A percentile compares a stretch with the other conserved stretches of the same genome.
phyloP scores from a whole-genome alignment of 2,113 vertebrate species.

The Hylia prasina region DNA sequence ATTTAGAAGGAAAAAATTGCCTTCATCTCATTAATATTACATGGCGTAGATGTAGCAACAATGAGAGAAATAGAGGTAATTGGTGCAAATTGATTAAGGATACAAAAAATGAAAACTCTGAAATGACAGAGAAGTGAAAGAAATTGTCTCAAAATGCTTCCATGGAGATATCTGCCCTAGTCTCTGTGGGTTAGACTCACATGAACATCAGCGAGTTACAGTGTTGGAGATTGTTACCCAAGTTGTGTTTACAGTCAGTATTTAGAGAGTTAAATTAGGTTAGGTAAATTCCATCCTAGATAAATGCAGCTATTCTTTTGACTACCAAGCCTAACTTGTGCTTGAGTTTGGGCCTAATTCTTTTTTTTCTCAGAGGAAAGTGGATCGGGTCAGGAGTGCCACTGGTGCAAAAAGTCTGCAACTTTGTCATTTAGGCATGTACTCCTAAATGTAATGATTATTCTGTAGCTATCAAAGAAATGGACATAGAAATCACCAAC shows the following conservation, averaged over 20 bases:
- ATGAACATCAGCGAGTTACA: not conserved
- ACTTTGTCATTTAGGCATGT: not conserved
- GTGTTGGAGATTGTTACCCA: not conserved
- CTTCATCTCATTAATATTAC: not conserved
- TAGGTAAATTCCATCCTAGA: not conserved
- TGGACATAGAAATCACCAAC: not conserved
- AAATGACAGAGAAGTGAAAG: not conserved
- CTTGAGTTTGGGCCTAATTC: not conserved
- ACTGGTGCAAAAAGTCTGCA: not conserved
- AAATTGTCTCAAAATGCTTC: not conserved
- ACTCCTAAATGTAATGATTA: not conserved
- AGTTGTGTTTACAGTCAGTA: not conserved
- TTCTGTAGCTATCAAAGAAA: not conserved
- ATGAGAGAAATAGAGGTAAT: not conserved
- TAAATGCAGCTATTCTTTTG: not conserved
- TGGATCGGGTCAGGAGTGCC: not conserved
- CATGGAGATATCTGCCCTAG: not conserved
- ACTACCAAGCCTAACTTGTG: not conserved
- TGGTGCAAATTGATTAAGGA: not conserved
- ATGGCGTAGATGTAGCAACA: not conserved
- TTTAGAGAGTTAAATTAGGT: not conserved
- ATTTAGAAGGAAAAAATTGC: not conserved
- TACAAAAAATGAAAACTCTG: not conserved
- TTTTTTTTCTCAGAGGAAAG: not conserved
- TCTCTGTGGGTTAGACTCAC: not conserved